phyloP scores from a whole-genome alignment of 2,888 invertebrate species.

The Heliothis peltigera region DNA sequence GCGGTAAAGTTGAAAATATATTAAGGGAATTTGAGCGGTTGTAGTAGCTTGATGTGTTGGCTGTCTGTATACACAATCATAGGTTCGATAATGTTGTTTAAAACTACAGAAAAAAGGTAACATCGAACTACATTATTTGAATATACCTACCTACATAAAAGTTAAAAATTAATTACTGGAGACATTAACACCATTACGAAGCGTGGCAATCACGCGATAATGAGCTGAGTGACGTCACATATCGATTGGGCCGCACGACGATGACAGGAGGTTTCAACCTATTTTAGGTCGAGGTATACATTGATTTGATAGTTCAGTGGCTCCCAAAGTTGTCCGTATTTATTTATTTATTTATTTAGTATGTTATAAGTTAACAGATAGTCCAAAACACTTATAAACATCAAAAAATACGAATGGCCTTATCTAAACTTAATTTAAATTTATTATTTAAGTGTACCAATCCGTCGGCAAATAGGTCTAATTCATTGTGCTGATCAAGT shows the following conservation, averaged over 20 bases:
- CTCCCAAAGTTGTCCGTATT: background rate
- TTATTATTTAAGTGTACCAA: no score
- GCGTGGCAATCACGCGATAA: slow-evolving; percentile 51
- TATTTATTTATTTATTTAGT: no score
- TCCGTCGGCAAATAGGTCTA: no score
- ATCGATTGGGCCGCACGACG: slow-evolving; percentile 49
- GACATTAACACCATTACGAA: slow-evolving; percentile 27
- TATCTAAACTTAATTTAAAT: no score
- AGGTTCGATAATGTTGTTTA: background rate
- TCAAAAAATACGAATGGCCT: no score
- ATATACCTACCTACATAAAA: slow-evolving; percentile 20
- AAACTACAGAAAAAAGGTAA: background rate
- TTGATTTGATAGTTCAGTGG: slow-evolving; percentile 12
- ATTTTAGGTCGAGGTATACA: slow-evolving; percentile 34
- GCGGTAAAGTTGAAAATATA: no score
- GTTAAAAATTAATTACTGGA: slow-evolving; percentile 30
- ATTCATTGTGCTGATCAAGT: no score
- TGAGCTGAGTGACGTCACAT: slow-evolving; percentile 55
- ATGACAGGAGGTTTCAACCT: slow-evolving; percentile 50
- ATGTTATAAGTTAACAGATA: no score
- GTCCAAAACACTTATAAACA: no score
- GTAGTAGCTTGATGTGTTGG: no score
- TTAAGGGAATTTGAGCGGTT: no score
- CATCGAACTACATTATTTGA: background rate
- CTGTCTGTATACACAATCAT: no score